Percentiles rank a stretch among this genome's conserved stretches.
phyloP scores from a whole-genome alignment of 1,140 invertebrate genomes.

The Tenebrio molitor region DNA sequence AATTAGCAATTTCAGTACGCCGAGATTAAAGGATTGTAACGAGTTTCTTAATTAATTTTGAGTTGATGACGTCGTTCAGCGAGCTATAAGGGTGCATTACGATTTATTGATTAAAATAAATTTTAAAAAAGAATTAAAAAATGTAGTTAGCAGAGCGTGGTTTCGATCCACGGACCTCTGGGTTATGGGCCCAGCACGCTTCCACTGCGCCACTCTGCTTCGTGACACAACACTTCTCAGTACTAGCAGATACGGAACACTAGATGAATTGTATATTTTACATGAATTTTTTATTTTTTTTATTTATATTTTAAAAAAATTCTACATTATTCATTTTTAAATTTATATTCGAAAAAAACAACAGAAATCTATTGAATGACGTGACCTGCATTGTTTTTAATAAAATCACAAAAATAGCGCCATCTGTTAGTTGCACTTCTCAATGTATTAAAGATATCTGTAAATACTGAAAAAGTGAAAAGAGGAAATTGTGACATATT shows the following conservation, averaged over 20 bases:
- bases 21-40: constrained; percentile 30
- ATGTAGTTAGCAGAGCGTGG: constrained; percentile 53
- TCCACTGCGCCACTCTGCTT: constrained; percentile 97
- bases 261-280: too few relatives aligned
- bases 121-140: constrained; percentile 31
- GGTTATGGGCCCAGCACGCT: constrained; percentile 99
- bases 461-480: too few relatives aligned
- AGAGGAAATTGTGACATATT: too few relatives aligned
- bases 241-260: neutral
- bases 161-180: constrained; percentile 79
- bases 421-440: too few relatives aligned
- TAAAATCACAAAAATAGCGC: too few relatives aligned
- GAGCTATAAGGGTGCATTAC: neutral
- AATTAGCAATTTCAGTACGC: constrained; percentile 11
- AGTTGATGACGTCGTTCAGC: constrained; percentile 1
- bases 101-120: constrained; percentile 4
- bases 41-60: constrained; percentile 34
- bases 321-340: too few relatives aligned
- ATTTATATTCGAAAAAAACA: too few relatives aligned
- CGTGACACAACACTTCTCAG: neutral
- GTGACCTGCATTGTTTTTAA: too few relatives aligned
- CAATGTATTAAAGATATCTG: too few relatives aligned
- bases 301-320: too few relatives aligned
- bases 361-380: too few relatives aligned
- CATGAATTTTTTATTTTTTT: too few relatives aligned